Evolutionary conservation across 2,113 vertebrate genomes (phyloP), one percentile per base, ranked within the genome.

Genomic region (Clarias macrocephalus): DNA sequence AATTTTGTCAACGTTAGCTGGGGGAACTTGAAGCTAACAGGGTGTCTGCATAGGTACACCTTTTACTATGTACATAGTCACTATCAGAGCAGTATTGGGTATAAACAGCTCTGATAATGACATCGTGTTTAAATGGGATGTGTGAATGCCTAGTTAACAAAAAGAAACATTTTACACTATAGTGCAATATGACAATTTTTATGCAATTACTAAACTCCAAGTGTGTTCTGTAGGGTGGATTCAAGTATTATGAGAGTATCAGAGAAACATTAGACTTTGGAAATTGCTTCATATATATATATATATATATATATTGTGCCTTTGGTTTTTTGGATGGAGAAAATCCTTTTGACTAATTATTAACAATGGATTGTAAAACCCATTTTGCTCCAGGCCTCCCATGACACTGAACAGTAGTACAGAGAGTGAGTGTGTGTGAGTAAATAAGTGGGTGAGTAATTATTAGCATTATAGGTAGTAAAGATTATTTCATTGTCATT

Each of bases 11-110:
- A 33, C 16, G 37, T 33, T 80, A 62, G 79, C 79, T 56, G 28
- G 37, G 23, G 37, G n/a, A 80, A 60, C 79, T 80, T 80, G 57
- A 80, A 37, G 57, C 30, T 33, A 80, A 80, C 77, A 80, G 56
- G 79, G 79, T 80, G 57, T 62, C 79, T 60, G 10, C 19, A 60
- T 21, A 80, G 19, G 16, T n/a, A 60, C 30, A 62, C 28, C 54
- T 81, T 81, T 42, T 62, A 80, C 19, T 60, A 13, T 81, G 79
- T 62, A 81, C 33, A 81, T 81, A 81, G 57, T 59, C 28, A 79
- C 1, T 60, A 59, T n/a, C 4, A 11, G 77, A 21, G 18, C 77
- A 59, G 25, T 60, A 60, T 33, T 19, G 11, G 28, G 23, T 59
- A 80, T 48, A 48, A 48, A 30, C 77, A 33, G 18, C 56, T 80